Base-by-base conservation (phyloP, 2,797 vertebrate species). In the Anguilla megastoma region DNA sequence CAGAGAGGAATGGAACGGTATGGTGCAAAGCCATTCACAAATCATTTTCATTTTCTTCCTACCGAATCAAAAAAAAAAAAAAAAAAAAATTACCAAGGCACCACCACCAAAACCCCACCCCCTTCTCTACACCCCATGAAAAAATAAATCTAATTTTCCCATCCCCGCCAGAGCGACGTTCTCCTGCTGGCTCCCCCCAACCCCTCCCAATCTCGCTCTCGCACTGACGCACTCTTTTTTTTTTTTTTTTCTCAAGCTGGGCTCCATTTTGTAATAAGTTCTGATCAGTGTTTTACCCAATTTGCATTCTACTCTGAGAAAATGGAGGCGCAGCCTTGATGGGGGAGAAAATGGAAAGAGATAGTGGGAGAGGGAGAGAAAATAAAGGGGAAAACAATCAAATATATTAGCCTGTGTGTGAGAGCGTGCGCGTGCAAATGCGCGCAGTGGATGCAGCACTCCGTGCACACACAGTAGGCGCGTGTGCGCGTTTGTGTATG, bases 181-280 rank as follows among this genome's bases (percentile, higher is more conserved):
- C 91, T 92, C 93, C 93, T 88, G 92, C 92, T 90, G 94, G 93
- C 96, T 93, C 92, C 91, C 86, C 88, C 90, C 91, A 92, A 87
- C 91, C 91, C 91, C 90, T 92, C 92, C 89, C 90, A 93, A 91
- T 90, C 91, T 90, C 93, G 79, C 92, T 93, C 93, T 94, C 91
- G 93, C 93, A 94, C 94, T 93, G 92, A 96, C 94, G 92, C 93
- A 95, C 93, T 92, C 93, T 93, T 94, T 94, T 92, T 94, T 93
- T 93, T 94, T 33, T 94, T 92, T 93, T 94, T 94, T 92, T 93
- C 95, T 92, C 94, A 94, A 93, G 90, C 95, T 96, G 93, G 93
- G 96, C 95, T 97, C 97, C 96, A 97, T 97, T 97, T 98, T 95
- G 96, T 95, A 95, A 95, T 94, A 96, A 94, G 94, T 97, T 95